Conservation (phyloP, 2,113 vertebrate species). For the Megalops atlanticus region DNA sequence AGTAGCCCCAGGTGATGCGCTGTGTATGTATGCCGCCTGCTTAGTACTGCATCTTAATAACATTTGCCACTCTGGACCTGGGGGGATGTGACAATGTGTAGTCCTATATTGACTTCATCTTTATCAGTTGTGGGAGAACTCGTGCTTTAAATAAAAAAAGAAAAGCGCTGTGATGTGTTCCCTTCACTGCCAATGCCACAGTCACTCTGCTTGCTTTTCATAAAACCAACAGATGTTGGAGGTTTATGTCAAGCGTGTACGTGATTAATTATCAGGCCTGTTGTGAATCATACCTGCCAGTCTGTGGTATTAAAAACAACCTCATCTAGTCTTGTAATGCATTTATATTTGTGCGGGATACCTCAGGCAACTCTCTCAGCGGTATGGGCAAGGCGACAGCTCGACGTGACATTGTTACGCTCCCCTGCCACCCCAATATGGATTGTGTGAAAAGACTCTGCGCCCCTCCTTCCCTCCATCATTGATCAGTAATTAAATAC, state of each 20-base stretch:
- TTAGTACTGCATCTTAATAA: slow-evolving; percentile 51
- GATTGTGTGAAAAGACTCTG: not conserved
- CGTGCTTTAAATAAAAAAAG: not conserved
- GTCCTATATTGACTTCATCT: slow-evolving; percentile 26
- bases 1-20: not conserved
- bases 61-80: slow-evolving; percentile 36
- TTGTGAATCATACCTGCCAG: slow-evolving; percentile 57
- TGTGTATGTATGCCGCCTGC: slow-evolving; percentile 37
- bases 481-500: slow-evolving; percentile 60
- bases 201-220: slow-evolving; percentile 22
- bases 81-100: slow-evolving; percentile 28
- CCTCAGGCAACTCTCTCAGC: not conserved
- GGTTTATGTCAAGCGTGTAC: slow-evolving; percentile 54
- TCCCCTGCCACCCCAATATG: not conserved
- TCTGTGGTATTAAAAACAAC: slow-evolving; percentile 46
- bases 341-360: not conserved
- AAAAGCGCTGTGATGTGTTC: not conserved
- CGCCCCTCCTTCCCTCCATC: slow-evolving; percentile 27
- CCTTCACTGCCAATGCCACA: not conserved
- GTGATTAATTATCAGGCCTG: slow-evolving; percentile 70
- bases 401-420: too few species aligned
- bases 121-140: not conserved
- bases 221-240: slow-evolving; percentile 38
- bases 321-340: slow-evolving; percentile 32
- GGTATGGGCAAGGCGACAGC: not conserved